phyloP scores from a whole-genome alignment of 2,888 invertebrate genomes.

The Aethes cnicana region DNA sequence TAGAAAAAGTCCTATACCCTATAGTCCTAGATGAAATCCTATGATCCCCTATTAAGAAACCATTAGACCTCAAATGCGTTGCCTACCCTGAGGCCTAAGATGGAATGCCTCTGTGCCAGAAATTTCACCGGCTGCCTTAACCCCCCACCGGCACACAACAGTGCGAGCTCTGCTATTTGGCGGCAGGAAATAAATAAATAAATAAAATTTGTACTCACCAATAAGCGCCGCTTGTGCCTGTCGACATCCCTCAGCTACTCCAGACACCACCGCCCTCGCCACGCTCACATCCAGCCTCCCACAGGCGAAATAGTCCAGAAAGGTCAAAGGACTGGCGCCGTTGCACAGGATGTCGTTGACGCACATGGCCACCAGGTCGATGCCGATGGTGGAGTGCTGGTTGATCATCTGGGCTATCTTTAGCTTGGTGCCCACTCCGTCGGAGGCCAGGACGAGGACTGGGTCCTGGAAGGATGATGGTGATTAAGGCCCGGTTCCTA shows the following conservation, averaged over 20 bases:
- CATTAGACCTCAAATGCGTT: too few relatives aligned
- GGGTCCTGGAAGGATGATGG: constrained; percentile 85
- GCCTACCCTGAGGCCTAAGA: too few relatives aligned
- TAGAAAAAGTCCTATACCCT: too few relatives aligned
- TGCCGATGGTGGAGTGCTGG: constrained; percentile 91
- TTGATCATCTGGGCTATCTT: constrained; percentile 92
- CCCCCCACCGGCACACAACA: too few relatives aligned
- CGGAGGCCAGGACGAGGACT: constrained; percentile 95
- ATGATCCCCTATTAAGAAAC: too few relatives aligned
- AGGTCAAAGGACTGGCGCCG: constrained; percentile 97
- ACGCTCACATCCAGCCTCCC: constrained; percentile 88
- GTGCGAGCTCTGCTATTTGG: too few relatives aligned
- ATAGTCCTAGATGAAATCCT: too few relatives aligned
- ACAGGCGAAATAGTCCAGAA: constrained; percentile 97
- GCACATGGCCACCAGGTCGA: constrained; percentile 99
- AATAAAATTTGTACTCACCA: constrained; percentile 86
- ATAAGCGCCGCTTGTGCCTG: constrained; percentile 92
- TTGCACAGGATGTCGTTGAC: constrained; percentile 98
- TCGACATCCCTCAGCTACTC: constrained; percentile 92
- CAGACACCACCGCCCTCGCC: constrained; percentile 87
- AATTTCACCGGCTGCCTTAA: too few relatives aligned
- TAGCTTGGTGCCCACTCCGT: constrained; percentile 99
- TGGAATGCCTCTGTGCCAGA: too few relatives aligned
- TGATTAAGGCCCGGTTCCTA: neutral
- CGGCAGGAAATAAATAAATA: too few relatives aligned